Evolutionary conservation across 2,113 vertebrate species (phyloP), one percentile per base, ranked within the genome.

Genomic region (Nibea albiflora): DNA sequence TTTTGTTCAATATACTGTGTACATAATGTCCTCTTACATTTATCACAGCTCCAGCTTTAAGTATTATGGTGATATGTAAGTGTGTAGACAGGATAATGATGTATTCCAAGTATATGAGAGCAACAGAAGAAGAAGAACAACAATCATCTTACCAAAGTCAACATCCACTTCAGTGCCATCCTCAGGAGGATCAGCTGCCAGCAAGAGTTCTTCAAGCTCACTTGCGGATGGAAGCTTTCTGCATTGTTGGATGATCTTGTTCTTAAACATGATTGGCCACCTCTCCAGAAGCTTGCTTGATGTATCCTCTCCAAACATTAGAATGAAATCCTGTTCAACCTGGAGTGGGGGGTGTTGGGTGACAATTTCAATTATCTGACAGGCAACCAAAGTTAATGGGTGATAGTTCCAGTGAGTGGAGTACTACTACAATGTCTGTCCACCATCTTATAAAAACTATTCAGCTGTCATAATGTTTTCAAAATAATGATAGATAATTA

Each of bases 281-380:
- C 14, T 70, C 0, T 83, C 2, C 24, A 83, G 61, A 66, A 46
- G 39, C 60, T 39, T 82, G 58, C 35, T 14, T 1, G 53, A 82
- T 4, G 53, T 9, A 15, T 60, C 79, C 12, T 82, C 50, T 1
- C 72, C 54, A 63, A 73, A 83, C 62, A 80, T 73, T 35, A 83
- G 39, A 35, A 72, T 2, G 11, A 5, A 76, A 62, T 73, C 80
- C 54, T 72, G 76, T 66, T 83, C 72, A 0, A 83, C 57, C 76
- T 87, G 5, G 42, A 5, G 16, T 54, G 8, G 3, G 31, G 5
- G 4, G 31, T 31, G 4, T 31, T 31, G 4, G 31, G 31, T 31
- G 31, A 31, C 31, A 31, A 31, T 31, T 31, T 31, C 31, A 31
- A 5, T 31, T 31, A 5, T 31, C 5, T 31, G 31, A 31, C 31